Evolutionary conservation across 2,113 vertebrate genomes (phyloP).

Genomic region (Periophthalmodon schlosseri): DNA sequence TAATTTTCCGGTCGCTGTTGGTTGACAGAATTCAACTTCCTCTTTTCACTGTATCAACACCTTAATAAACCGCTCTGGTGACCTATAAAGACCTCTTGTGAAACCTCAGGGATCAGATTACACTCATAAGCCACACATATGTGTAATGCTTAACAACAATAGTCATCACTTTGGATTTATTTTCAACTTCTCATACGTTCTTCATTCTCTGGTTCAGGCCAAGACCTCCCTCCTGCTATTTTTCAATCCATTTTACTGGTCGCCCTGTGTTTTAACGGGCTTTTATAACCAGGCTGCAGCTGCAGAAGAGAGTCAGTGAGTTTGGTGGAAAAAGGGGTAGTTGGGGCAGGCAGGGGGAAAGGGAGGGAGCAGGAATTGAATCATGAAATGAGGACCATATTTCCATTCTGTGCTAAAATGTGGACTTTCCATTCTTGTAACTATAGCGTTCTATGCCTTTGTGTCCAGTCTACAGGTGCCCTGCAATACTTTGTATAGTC

Average conservation of each 20-base stretch:
- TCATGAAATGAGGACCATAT: conserved; percentile 80
- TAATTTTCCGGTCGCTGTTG: not conserved
- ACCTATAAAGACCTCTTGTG: conserved; percentile 7
- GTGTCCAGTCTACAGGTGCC: conserved; percentile 19
- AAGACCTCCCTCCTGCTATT: conserved; percentile 51
- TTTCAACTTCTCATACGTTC: conserved; percentile 23
- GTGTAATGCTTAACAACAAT: conserved; percentile 5
- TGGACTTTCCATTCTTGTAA: conserved; percentile 68
- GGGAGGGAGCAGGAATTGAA: conserved; percentile 69
- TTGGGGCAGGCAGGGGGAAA: conserved; percentile 44
- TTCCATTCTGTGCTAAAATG: conserved; percentile 69
- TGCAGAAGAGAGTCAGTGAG: conserved; percentile 49
- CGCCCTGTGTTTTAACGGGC: conserved; percentile 70
- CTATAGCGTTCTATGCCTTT: not conserved
- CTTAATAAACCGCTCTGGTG: not conserved
- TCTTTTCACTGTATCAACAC: not conserved
- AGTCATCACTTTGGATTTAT: conserved; percentile 14
- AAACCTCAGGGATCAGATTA: conserved; percentile 4
- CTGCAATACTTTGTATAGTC: conserved; percentile 68
- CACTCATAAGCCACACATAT: conserved; percentile 9
- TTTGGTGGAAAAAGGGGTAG: conserved; percentile 47
- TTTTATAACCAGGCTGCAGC: conserved; percentile 65
- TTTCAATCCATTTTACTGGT: conserved; percentile 62
- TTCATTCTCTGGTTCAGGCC: conserved; percentile 15
- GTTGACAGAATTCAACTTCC: conserved; percentile 1